Percentiles rank a stretch among this genome's conserved stretches.
Evolutionary conservation across 2,888 invertebrate species (phyloP).

Genomic region (Metalampra italica): DNA sequence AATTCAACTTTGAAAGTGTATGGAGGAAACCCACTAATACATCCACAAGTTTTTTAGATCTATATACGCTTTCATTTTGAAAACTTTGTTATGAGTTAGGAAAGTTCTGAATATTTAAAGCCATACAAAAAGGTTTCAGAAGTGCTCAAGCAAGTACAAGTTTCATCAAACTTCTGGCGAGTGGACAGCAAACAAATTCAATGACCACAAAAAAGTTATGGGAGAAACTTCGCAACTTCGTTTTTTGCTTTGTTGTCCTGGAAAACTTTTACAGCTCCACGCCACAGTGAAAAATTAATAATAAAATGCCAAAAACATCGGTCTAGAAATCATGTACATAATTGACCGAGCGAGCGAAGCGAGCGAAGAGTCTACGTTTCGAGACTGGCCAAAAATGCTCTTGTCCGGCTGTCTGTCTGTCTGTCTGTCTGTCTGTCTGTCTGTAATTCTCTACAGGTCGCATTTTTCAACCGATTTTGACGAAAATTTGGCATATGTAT

Average conservation of each 20-base stretch:
- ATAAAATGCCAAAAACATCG: background rate
- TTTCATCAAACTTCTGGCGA: conserved; percentile 56
- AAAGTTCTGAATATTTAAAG: conserved; percentile 36
- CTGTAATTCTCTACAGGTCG: no score
- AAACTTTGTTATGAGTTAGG: conserved; percentile 1
- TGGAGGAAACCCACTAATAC: no score
- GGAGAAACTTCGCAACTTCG: conserved; percentile 41
- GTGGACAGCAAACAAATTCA: conserved; percentile 66
- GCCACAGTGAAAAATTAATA: background rate
- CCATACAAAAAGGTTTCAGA: conserved; percentile 41
- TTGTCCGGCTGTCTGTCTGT: no score
- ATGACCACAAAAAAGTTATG: conserved; percentile 61
- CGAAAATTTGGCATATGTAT: no score
- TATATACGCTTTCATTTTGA: background rate
- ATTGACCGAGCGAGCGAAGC: no score
- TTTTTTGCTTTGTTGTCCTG: conserved; percentile 16
- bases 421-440: no score
- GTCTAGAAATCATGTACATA: background rate
- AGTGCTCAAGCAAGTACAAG: conserved; percentile 41
- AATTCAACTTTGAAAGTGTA: no score
- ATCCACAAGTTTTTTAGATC: no score
- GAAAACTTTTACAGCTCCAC: conserved; percentile 23
- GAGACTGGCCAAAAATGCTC: no score
- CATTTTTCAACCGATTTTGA: no score
- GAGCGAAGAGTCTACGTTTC: no score